A percentile compares a stretch with the other conserved stretches of the same genome.
These are phyloP conservation scores for Linnaemya vulpina DNA, from an alignment of 2,888 invertebrate species.

Conservation along the genomic window DNA sequence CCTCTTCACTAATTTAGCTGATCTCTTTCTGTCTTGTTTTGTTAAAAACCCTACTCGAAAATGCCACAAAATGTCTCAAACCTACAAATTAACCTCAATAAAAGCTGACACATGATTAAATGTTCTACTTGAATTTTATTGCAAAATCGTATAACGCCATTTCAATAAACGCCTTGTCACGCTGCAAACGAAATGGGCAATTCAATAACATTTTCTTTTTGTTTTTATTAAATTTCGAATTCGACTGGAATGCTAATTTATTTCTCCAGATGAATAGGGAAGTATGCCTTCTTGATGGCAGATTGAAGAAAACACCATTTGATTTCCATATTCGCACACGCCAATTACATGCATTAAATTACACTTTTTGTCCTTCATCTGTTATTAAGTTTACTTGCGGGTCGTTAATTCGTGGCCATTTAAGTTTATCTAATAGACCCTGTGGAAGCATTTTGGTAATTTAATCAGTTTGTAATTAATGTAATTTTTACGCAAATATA, in stretches of 20 bases:
- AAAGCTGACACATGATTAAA: no score
- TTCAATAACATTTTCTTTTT: neutral
- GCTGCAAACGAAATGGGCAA: no score
- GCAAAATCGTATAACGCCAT: no score
- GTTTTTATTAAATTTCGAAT: neutral
- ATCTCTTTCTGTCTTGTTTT: no score
- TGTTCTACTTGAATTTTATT: no score
- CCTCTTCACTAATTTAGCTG: no score
- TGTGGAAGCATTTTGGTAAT: constrained; percentile 8
- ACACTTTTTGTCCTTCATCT: neutral
- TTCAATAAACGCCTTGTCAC: no score
- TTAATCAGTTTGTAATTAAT: constrained; percentile 33
- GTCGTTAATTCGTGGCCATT: neutral
- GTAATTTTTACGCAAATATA: constrained; percentile 1
- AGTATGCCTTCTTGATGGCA: neutral
- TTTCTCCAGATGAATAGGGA: neutral
- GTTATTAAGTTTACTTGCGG: neutral
- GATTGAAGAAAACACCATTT: constrained; percentile 1
- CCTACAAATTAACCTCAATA: no score
- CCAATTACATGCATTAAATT: constrained; percentile 3
- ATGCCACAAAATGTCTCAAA: no score
- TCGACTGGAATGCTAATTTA: neutral
- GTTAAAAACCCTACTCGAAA: no score
- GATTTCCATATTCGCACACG: constrained; percentile 18
- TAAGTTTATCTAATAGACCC: neutral